Evolutionary conservation across 2,113 vertebrate genomes (phyloP), one percentile per base, ranked within the genome.

Genomic region (Sander vitreus): DNA sequence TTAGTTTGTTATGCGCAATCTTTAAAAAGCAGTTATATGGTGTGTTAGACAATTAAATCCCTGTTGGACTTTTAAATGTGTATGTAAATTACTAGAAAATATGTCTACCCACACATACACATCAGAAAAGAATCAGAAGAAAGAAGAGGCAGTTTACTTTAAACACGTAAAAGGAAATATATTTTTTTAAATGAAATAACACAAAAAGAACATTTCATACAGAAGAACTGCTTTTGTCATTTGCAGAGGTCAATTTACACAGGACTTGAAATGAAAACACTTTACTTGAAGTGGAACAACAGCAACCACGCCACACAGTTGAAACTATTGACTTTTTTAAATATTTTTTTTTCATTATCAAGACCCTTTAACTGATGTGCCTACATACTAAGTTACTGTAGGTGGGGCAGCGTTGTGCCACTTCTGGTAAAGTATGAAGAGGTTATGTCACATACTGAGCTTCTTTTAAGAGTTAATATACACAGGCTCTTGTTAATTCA

Each of bases 91-190:
- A 33, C 33, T 21, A 21, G 4, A 30, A 6, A 57, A 47, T 7
- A 0, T 12, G 27, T 33, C 13, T 2, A 11, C 30, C 39, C 16
- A 45, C 18, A 55, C n/a, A 9, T 53, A 67, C 45, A 58, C 59
- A n/a, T 14, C 25, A 9, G n/a, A 51, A 45, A 54, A 55, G 5
- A 21, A 55, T 13, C 13, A 85, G 59, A 79, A 89, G 77, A 80
- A 81, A 80, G 83, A 91, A 69, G 50, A 88, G 75, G 27, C 96
- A 79, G 86, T 94, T 81, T 88, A 93, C 93, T 96, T 96, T 97
- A 96, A 98, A 97, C 97, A 99, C 97, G 96, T 97, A 96, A 99
- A 98, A 98, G 96, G 95, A 99, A 98, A 96, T 98, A 96, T 99
- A 97, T 98, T 96, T 96, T 93, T 97, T 93, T 95, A 97, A 96